Evolutionary conservation across 2,888 invertebrate genomes (phyloP).

Genomic region (Orthosia incerta): DNA sequence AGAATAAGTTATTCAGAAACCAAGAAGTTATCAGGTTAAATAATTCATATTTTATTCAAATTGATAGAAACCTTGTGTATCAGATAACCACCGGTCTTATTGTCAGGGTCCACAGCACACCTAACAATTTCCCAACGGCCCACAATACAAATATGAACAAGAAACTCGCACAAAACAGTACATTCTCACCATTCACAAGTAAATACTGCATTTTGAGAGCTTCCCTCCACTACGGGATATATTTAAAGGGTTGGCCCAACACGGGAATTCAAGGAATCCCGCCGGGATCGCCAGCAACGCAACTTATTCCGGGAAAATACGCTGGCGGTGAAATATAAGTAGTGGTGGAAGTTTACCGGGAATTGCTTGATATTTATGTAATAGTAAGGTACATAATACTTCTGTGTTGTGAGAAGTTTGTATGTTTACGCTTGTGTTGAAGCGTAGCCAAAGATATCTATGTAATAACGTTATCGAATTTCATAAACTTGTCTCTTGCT

Average conservation of each 20-base stretch:
- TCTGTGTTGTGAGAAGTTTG: slow-evolving; percentile 10
- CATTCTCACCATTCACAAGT: slow-evolving; percentile 40
- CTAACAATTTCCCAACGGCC: slow-evolving; percentile 44
- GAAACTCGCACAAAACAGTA: slow-evolving; percentile 18
- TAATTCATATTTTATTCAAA: neutral
- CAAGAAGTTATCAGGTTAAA: too few relatives aligned
- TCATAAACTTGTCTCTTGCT: neutral
- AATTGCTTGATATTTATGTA: slow-evolving; percentile 50
- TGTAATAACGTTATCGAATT: slow-evolving; percentile 5
- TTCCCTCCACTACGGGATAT: slow-evolving; percentile 52
- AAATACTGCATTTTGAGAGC: slow-evolving; percentile 58
- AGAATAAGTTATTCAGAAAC: too few relatives aligned
- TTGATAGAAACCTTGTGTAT: neutral
- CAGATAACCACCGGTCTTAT: neutral
- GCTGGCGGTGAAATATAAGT: slow-evolving; percentile 57
- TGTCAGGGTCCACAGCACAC: neutral
- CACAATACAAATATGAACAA: slow-evolving; percentile 48
- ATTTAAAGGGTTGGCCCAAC: slow-evolving; percentile 70
- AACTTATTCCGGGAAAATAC: slow-evolving; percentile 62
- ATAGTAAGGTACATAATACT: slow-evolving; percentile 46
- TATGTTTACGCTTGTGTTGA: neutral
- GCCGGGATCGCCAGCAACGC: slow-evolving; percentile 60
- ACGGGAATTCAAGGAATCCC: slow-evolving; percentile 69
- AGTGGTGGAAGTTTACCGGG: slow-evolving; percentile 40
- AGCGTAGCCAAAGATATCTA: neutral